These are phyloP conservation scores for Bombycilla garrulus DNA, from an alignment of 2,113 vertebrate genomes.

Conservation along the genomic window DNA sequence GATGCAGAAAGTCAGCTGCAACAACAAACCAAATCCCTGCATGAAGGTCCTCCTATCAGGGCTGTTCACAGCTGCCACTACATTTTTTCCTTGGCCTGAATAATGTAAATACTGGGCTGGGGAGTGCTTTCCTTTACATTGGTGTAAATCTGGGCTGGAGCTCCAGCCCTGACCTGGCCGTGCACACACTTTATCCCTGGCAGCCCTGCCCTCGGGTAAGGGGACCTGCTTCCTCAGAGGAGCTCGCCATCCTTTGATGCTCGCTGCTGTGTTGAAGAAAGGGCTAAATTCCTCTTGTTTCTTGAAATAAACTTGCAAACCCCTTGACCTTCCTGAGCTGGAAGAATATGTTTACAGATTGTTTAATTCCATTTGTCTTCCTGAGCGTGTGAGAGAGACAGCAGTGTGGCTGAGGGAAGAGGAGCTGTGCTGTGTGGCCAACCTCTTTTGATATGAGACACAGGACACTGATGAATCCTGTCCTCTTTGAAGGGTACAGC, in stretches of 20 bases:
- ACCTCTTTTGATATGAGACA: background rate
- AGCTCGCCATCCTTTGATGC: background rate
- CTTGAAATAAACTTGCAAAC: conserved; percentile 31
- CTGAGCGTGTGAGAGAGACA: background rate
- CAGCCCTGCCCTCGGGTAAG: background rate
- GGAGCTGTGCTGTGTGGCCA: background rate
- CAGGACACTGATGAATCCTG: background rate
- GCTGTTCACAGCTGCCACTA: conserved; percentile 33
- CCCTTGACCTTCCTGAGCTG: conserved; percentile 39
- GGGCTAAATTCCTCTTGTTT: background rate
- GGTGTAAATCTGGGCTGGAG: conserved; percentile 13
- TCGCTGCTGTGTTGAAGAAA: background rate
- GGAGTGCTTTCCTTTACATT: background rate
- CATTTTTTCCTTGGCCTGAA: background rate
- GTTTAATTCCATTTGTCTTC: conserved; percentile 4
- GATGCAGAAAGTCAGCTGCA: conserved; percentile 42
- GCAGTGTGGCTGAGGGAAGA: background rate
- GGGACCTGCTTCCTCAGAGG: background rate
- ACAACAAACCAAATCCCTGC: conserved; percentile 2
- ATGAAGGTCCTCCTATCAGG: background rate
- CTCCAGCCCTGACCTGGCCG: background rate
- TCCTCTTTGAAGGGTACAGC: background rate
- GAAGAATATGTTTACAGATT: conserved; percentile 15
- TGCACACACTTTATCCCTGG: background rate
- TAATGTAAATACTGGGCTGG: background rate